A percentile compares a stretch with the other conserved stretches of the same genome.
Evolutionary conservation across 1,140 invertebrate species (phyloP).

Genomic region (Cydia amplana): DNA sequence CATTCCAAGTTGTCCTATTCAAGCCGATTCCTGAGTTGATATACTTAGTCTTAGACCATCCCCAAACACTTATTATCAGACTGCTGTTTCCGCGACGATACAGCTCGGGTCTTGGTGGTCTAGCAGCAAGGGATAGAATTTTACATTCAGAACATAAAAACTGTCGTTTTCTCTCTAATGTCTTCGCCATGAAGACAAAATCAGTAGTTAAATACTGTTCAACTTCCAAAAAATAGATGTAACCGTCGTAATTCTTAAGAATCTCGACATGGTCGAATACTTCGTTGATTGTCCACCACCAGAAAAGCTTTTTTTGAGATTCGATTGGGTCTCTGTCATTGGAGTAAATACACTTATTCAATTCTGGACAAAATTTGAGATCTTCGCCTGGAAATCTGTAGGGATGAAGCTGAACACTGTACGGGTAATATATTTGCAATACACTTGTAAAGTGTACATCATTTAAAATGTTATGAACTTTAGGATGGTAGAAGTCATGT

Average conservation of each 20-base stretch:
- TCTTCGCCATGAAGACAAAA: slow-evolving; percentile 41
- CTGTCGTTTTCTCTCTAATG: slow-evolving; percentile 34
- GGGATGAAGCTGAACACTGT: slow-evolving; percentile 46
- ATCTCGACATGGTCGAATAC: slow-evolving; percentile 47
- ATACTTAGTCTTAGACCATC: slow-evolving; percentile 35
- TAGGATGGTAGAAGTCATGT: slow-evolving; percentile 42
- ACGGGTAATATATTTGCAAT: slow-evolving; percentile 53
- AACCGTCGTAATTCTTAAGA: slow-evolving; percentile 39
- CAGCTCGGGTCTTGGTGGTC: slow-evolving; percentile 29
- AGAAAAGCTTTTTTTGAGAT: slow-evolving; percentile 50
- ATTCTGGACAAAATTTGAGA: slow-evolving; percentile 37
- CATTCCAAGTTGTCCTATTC: slow-evolving; percentile 46
- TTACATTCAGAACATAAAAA: slow-evolving; percentile 41
- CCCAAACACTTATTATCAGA: slow-evolving; percentile 38
- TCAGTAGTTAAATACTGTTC: slow-evolving; percentile 48
- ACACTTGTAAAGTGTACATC: slow-evolving; percentile 42
- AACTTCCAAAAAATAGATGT: slow-evolving; percentile 50
- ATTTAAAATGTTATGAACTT: slow-evolving; percentile 42
- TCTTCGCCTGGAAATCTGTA: slow-evolving; percentile 47
- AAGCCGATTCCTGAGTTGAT: slow-evolving; percentile 46
- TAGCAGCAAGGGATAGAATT: slow-evolving; percentile 42
- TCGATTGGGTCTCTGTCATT: slow-evolving; percentile 38
- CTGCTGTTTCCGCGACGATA: slow-evolving; percentile 37
- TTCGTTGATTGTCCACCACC: slow-evolving; percentile 53
- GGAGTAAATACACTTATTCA: slow-evolving; percentile 35